Conservation (phyloP, 2,888 invertebrate genomes). For the Oeneis ivallda region DNA sequence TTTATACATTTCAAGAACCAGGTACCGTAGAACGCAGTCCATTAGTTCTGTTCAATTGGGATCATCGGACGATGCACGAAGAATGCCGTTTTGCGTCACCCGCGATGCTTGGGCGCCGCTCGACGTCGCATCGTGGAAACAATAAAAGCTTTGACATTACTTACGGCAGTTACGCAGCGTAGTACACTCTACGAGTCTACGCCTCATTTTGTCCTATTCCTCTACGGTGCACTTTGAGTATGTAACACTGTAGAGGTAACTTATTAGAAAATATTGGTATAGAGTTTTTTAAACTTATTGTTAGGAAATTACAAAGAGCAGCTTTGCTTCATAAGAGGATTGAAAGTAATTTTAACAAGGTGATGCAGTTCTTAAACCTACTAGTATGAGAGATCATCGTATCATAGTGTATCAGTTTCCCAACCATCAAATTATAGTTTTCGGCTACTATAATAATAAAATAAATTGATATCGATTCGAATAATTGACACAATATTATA, state of each 20-base stretch:
- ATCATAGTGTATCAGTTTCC: too few relatives aligned
- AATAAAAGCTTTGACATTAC: slow-evolving; percentile 68
- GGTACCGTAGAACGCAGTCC: slow-evolving; percentile 42
- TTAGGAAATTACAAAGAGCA: neutral
- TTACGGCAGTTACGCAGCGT: slow-evolving; percentile 63
- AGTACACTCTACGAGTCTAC: slow-evolving; percentile 51
- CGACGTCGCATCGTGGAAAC: slow-evolving; percentile 46
- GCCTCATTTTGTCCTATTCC: slow-evolving; percentile 62
- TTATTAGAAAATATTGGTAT: neutral
- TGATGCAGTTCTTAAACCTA: too few relatives aligned
- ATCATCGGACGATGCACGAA: slow-evolving; percentile 44
- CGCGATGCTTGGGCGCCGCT: slow-evolving; percentile 21
- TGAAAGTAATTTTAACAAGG: too few relatives aligned
- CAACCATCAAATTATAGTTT: too few relatives aligned
- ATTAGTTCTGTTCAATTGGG: slow-evolving; percentile 56
- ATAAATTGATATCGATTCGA: too few relatives aligned
- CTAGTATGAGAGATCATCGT: too few relatives aligned
- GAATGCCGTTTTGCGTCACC: slow-evolving; percentile 50
- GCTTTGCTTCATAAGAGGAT: neutral
- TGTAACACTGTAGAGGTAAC: slow-evolving; percentile 8
- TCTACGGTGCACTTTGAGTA: slow-evolving; percentile 43
- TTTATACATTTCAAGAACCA: neutral
- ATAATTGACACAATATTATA: too few relatives aligned
- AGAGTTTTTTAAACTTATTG: neutral
- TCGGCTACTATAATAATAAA: too few relatives aligned